Conservation (phyloP, 1,140 invertebrate genomes). For the Atta texana region DNA sequence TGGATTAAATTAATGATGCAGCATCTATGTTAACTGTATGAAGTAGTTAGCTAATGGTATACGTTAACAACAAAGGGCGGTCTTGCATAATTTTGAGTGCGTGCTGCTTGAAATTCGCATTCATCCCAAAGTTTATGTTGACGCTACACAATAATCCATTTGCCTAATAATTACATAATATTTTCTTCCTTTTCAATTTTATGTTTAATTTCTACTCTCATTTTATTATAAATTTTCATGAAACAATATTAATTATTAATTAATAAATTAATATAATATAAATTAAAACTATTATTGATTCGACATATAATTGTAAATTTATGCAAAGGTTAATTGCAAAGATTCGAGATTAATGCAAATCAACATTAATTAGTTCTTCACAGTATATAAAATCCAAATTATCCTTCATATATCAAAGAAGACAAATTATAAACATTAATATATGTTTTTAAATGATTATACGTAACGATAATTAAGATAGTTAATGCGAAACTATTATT, state of each 20-base stretch:
- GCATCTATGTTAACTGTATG: slow-evolving; percentile 60
- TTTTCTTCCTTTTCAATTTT: background rate
- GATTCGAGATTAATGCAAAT: background rate
- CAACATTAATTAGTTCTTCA: background rate
- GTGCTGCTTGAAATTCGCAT: slow-evolving; percentile 53
- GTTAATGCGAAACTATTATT: slow-evolving; percentile 5
- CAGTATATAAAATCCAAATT: background rate
- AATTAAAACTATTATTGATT: slow-evolving; percentile 13
- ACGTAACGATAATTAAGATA: background rate
- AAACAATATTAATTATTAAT: background rate
- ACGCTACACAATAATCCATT: slow-evolving; percentile 18
- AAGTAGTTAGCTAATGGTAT: slow-evolving; percentile 61
- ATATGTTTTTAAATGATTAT: background rate
- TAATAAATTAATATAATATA: slow-evolving; percentile 7
- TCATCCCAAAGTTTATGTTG: slow-evolving; percentile 29
- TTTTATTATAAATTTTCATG: background rate
- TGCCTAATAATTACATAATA: background rate
- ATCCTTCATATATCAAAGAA: background rate
- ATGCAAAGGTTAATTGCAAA: background rate
- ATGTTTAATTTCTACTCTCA: background rate
- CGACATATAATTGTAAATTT: slow-evolving; percentile 16
- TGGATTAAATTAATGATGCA: slow-evolving; percentile 54
- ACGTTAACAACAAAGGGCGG: slow-evolving; percentile 52
- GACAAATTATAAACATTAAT: slow-evolving; percentile 2
- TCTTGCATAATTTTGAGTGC: slow-evolving; percentile 55